Evolutionary conservation across 2,797 vertebrate species (phyloP), one percentile per base, ranked within the genome.

Genomic region (Acanthurus leucopareius): DNA sequence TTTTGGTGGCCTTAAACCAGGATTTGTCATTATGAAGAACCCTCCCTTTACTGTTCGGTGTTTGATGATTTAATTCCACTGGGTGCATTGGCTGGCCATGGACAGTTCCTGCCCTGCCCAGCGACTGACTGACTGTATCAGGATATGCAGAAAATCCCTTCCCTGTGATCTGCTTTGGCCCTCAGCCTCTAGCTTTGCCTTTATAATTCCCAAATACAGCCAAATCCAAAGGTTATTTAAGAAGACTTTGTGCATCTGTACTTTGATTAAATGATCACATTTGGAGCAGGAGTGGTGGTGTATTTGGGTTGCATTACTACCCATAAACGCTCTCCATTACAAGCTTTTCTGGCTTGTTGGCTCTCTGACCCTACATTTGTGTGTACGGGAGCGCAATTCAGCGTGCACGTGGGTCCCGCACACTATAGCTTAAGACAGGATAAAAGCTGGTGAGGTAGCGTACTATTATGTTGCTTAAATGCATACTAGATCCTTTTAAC

Each of bases 201-300:
- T 92, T 93, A 92, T 95, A 95, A 95, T 94, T 93, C 92, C 92
- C 88, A 94, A 95, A 95, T 94, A 93, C 88, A 91, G 84, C 88
- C 92, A 94, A 94, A 95, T 95, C 94, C 94, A 92, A 88, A 92
- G 91, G 93, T 94, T 94, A 93, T 95, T 95, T 93, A 93, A 93
- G 93, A 94, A 91, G 92, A 92, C 93, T 94, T 94, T 93, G 91
- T 92, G 88, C 92, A 92, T 94, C 92, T 94, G 94, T 92, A 93
- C 93, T 94, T 93, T 94, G 92, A 95, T 94, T 94, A 94, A 95
- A 91, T 89, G 90, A 93, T 94, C 93, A 93, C 92, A 90, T 94
- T 93, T 93, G 89, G 91, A 88, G 88, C 89, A 79, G 88, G 86
- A 88, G 87, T 54, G 15, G 69, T 68, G 83, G 75, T 86, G 92